Evolutionary conservation across 2,888 invertebrate species (phyloP), one percentile per base, ranked within the genome.

Genomic region (Drosophila testacea): DNA sequence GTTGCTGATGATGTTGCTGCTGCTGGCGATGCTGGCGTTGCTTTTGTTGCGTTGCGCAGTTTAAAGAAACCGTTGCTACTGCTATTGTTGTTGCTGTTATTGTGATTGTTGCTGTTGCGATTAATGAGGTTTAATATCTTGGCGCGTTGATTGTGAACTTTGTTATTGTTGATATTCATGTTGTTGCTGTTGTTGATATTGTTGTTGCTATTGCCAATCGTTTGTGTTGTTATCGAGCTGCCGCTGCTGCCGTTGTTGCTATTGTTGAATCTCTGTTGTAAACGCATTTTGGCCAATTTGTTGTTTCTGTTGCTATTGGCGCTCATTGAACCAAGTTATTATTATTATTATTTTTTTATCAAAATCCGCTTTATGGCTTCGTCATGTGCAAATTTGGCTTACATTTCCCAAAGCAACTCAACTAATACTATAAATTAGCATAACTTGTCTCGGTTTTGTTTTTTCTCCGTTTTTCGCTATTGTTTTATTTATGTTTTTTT

Each of bases 181-280:
- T 51, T 75, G 41, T 6, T 66, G 50, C 4, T 73, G 30, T 7
- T 70, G 54, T 28, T 81, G 59, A 32, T 67, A 42, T 10, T 69
- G 46, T 27, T 74, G 30, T 10, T 73, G 34, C 46, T 67, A 57
- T 42, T 68, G 61, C 62, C 63, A 39, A 77, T 69, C 22, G 71
- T 42, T 62, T 74, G 60, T 6, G 74, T 41, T 59, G 76, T 38
- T 47, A 64, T 69, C 56, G 74, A 50, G 39, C 52, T 48, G 59
- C 22, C 66, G 57, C 11, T 60, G 60, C 22, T 52, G 61, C 55
- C 54, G 74, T 46, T 68, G 73, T 48, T 77, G 46, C 3, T 59
- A 38, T n/a, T 77, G 54, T 52, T 73, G 55, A 69, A 85, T 47
- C 79, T 81, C 66, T 83, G 88, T 72, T 86, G 86, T 69, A 86